These are phyloP conservation scores for Saccostrea cuccullata DNA, from an alignment of 1,140 invertebrate genomes.

Conservation along the genomic window DNA sequence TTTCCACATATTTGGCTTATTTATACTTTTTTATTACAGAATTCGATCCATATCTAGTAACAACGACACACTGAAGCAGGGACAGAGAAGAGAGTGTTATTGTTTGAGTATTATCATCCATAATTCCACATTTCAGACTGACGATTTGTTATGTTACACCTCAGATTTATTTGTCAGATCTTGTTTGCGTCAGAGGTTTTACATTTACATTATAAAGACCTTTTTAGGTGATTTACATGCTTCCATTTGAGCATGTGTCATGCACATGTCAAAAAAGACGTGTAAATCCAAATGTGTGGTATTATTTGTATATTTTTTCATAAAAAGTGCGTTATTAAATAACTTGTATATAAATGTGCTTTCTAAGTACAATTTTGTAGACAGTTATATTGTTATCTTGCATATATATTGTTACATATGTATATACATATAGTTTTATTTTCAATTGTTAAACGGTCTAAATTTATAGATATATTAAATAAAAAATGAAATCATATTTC, in stretches of 20 bases:
- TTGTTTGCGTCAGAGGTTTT: slow-evolving; percentile 4
- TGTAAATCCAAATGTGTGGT: background rate
- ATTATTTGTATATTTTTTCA: background rate
- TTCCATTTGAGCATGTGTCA: background rate
- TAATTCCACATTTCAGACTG: background rate
- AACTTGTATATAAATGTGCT: background rate
- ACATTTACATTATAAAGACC: background rate
- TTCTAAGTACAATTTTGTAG: background rate
- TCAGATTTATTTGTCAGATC: background rate
- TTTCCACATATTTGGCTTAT: background rate
- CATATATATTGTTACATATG: background rate
- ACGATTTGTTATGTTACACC: background rate
- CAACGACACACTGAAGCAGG: background rate
- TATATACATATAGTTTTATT: too few relatives aligned
- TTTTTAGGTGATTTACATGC: background rate
- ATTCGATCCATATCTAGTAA: background rate
- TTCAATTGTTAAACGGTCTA: background rate
- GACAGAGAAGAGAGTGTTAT: background rate
- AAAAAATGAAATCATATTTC: background rate
- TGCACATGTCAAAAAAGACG: background rate
- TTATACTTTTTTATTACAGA: background rate
- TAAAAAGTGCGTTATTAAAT: background rate
- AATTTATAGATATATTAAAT: background rate
- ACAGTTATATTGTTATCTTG: background rate
- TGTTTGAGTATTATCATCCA: background rate